Conservation (phyloP, 1,140 invertebrate species). For the Lasaia peninsularis region DNA sequence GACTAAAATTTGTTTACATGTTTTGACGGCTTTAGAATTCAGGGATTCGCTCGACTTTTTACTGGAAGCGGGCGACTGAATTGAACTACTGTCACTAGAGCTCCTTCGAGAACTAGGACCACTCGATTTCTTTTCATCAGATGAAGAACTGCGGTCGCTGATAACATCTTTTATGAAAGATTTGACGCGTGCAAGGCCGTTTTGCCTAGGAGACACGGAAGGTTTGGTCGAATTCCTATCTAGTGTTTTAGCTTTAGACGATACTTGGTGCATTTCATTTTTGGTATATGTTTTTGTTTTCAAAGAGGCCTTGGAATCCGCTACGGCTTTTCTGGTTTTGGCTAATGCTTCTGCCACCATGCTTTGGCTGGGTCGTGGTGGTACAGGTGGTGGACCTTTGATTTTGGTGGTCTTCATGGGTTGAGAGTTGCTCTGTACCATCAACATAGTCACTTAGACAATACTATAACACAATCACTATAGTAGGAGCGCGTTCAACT, state of each 20-base stretch:
- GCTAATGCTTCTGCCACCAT: constrained; percentile 84
- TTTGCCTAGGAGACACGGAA: constrained; percentile 72
- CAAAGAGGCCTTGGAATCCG: constrained; percentile 73
- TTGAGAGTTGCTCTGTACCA: constrained; percentile 68
- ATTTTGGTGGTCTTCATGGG: constrained; percentile 68
- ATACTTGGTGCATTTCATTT: constrained; percentile 48
- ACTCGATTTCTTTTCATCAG: constrained; percentile 68
- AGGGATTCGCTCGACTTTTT: constrained; percentile 67
- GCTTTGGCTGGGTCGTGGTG: constrained; percentile 83
- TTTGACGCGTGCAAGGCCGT: constrained; percentile 68
- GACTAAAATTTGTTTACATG: constrained; percentile 73
- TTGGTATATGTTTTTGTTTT: constrained; percentile 58
- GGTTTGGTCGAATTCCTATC: constrained; percentile 61
- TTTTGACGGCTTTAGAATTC: constrained; percentile 69
- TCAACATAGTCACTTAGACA: constrained; percentile 70
- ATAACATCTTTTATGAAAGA: constrained; percentile 77
- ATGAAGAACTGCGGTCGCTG: constrained; percentile 70
- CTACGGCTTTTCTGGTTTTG: constrained; percentile 77
- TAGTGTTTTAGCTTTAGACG: constrained; percentile 62
- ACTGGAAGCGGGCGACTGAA: constrained; percentile 49
- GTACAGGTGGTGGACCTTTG: constrained; percentile 83
- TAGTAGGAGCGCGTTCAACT: constrained; percentile 68
- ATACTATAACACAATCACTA: constrained; percentile 69
- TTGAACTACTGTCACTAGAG: constrained; percentile 64
- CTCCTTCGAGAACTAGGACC: constrained; percentile 65